Percentiles rank a stretch among this genome's conserved stretches.
These are phyloP conservation scores for Prochilodus magdalenae DNA, from an alignment of 2,113 vertebrate genomes.

Conservation along the genomic window DNA sequence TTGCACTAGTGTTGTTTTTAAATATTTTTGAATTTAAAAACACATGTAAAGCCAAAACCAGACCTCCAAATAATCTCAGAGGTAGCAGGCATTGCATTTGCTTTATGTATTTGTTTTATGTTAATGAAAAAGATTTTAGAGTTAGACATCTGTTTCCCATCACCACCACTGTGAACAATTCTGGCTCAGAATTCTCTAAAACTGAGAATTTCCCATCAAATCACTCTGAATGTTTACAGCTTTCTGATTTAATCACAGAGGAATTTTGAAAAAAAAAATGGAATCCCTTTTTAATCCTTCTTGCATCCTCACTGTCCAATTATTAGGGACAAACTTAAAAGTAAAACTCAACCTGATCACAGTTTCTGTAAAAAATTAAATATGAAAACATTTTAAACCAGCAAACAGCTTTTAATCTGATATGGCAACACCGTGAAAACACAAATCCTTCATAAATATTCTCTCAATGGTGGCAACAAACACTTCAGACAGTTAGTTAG, in stretches of 20 bases:
- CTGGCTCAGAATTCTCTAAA: too few species aligned
- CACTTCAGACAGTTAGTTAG: background rate
- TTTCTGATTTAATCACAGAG: background rate
- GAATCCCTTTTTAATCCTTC: background rate
- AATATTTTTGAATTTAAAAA: too few species aligned
- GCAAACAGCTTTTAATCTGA: conserved; percentile 31
- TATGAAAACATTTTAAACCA: conserved; percentile 47
- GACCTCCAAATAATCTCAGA: too few species aligned
- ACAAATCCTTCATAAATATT: conserved; percentile 33
- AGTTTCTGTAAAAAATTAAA: conserved; percentile 57
- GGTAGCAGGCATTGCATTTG: too few species aligned
- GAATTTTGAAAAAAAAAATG: background rate
- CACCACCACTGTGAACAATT: background rate
- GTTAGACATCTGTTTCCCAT: background rate
- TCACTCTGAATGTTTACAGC: background rate
- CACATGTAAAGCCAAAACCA: too few species aligned
- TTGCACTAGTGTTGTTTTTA: too few species aligned
- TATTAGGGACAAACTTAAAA: background rate
- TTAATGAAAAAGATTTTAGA: background rate
- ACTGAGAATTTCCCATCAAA: background rate
- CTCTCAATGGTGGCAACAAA: conserved; percentile 25
- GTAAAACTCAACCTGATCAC: conserved; percentile 39
- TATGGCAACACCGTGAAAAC: conserved; percentile 48
- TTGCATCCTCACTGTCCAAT: background rate
- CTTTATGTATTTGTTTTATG: too few species aligned